Percentiles rank a stretch among this genome's conserved stretches.
Conservation (phyloP, 1,140 invertebrate genomes). For the Drosophila saltans region DNA sequence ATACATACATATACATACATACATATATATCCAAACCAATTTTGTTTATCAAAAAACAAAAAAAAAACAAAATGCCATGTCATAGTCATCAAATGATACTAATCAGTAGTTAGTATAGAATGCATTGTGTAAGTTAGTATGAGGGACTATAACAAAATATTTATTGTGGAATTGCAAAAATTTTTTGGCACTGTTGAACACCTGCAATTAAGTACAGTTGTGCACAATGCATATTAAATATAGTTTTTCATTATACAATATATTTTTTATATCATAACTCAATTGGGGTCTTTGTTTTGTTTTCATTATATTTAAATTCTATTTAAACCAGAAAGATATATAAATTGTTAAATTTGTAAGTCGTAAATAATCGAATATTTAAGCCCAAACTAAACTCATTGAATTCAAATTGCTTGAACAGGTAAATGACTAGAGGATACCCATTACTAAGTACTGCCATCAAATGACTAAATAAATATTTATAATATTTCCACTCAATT, state of each 20-base stretch:
- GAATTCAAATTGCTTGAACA: background rate
- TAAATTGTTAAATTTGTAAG: background rate
- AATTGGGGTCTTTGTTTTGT: background rate
- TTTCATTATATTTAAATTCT: background rate
- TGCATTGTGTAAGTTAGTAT: slow-evolving; percentile 1
- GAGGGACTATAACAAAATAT: slow-evolving; percentile 32
- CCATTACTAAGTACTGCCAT: no score
- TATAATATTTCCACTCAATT: no score
- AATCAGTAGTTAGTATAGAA: background rate
- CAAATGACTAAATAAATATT: no score
- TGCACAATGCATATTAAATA: slow-evolving; percentile 17
- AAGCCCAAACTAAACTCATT: background rate
- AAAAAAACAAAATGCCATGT: slow-evolving; percentile 11
- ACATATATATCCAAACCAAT: background rate
- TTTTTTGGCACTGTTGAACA: slow-evolving; percentile 33
- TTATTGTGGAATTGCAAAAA: slow-evolving; percentile 69
- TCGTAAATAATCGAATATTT: background rate
- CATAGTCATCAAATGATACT: slow-evolving; percentile 3
- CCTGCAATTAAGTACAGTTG: slow-evolving; percentile 34
- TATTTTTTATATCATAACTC: slow-evolving; percentile 15
- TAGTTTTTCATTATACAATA: background rate
- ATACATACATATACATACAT: background rate
- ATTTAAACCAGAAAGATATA: background rate
- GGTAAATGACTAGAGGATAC: no score
- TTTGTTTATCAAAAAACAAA: background rate